Evolutionary conservation across 2,113 vertebrate genomes (phyloP).

Genomic region (Rhinoptilus africanus): DNA sequence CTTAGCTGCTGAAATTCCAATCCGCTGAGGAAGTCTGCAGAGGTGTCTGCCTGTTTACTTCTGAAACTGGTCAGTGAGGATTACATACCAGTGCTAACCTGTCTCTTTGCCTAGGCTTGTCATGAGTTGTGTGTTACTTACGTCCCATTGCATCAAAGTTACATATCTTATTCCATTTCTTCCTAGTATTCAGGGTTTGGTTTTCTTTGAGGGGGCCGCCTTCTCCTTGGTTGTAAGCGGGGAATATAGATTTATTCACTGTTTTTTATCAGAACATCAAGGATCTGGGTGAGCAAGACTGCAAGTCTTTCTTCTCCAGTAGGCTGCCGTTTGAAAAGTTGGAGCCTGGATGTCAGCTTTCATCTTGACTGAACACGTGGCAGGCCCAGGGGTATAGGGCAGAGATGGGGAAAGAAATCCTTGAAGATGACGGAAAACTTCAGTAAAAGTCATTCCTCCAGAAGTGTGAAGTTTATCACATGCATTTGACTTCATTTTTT

Average conservation of each 20-base stretch:
- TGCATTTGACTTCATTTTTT: not conserved
- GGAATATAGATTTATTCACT: not conserved
- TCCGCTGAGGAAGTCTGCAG: not conserved
- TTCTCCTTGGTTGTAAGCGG: not conserved
- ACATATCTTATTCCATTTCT: not conserved
- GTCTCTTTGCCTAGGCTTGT: not conserved
- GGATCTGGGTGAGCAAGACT: not conserved
- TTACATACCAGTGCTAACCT: not conserved
- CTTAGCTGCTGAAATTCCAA: not conserved
- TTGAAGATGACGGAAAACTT: not conserved
- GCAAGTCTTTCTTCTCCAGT: not conserved
- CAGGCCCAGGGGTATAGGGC: not conserved
- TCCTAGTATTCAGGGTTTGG: not conserved
- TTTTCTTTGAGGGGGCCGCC: not conserved
- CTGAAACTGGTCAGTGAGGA: not conserved
- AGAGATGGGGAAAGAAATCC: not conserved
- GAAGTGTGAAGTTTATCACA: not conserved
- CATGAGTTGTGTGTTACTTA: not conserved
- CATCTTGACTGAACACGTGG: not conserved
- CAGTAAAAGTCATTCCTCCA: not conserved
- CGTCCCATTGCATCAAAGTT: not conserved
- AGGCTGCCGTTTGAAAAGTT: not conserved
- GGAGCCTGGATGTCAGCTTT: not conserved
- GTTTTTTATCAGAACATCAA: not conserved
- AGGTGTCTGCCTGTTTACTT: not conserved